These are phyloP conservation scores for Pseudomyrmex pallidus DNA, from an alignment of 1,140 invertebrate species.

Conservation along the genomic window DNA sequence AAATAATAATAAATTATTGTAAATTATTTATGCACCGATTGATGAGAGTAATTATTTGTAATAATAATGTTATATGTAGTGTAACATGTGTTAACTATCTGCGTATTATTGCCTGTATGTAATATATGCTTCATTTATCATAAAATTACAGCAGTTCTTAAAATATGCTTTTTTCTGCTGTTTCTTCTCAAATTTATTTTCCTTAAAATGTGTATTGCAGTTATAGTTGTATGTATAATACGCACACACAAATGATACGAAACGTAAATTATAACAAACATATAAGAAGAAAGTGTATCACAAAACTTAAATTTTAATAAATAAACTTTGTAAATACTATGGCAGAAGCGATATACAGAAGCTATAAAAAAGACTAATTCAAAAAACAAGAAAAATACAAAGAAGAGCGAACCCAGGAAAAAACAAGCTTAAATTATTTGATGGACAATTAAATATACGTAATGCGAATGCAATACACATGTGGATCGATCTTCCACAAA, in stretches of 20 bases:
- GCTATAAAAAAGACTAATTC: conserved; percentile 12
- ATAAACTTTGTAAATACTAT: conserved; percentile 8
- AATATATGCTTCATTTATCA: conserved; percentile 68
- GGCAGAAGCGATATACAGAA: conserved; percentile 20
- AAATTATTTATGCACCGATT: conserved; percentile 67
- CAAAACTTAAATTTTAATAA: too few species aligned
- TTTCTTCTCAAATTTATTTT: conserved; percentile 5
- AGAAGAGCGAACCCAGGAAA: conserved; percentile 51
- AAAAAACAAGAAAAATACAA: neutral
- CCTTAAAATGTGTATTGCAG: neutral
- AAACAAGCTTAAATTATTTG: conserved; percentile 64
- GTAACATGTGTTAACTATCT: conserved; percentile 66
- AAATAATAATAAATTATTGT: conserved; percentile 51
- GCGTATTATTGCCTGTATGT: conserved; percentile 76
- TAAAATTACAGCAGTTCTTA: conserved; percentile 69
- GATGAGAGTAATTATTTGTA: neutral
- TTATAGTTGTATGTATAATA: neutral
- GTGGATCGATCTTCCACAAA: neutral
- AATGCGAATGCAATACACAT: neutral
- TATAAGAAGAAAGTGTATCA: neutral
- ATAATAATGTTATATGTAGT: conserved; percentile 68
- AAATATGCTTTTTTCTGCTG: conserved; percentile 44
- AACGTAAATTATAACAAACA: conserved; percentile 19
- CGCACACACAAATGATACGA: conserved; percentile 4
- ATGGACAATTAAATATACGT: conserved; percentile 28